phyloP scores from a whole-genome alignment of 2,888 invertebrate genomes.

The Dioctria linearis region DNA sequence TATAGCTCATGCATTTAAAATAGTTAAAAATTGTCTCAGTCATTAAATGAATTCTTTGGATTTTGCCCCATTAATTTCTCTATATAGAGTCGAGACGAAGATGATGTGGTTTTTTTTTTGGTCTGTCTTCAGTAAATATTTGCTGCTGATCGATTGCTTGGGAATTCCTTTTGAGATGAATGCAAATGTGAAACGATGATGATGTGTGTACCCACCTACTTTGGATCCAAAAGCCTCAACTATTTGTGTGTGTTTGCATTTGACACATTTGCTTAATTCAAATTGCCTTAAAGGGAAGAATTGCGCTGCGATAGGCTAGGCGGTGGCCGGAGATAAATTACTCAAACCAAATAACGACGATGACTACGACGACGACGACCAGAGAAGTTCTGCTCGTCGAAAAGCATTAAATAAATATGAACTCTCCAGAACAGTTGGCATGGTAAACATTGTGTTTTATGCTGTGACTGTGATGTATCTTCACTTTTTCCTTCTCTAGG shows the following conservation, averaged over 20 bases:
- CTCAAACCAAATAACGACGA: not conserved
- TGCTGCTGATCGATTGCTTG: conserved; percentile 20
- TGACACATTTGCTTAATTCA: conserved; percentile 33
- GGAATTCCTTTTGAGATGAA: not conserved
- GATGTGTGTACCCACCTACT: conserved; percentile 5
- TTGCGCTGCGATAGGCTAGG: not conserved
- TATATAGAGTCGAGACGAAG: too few relatives aligned
- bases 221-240: too few relatives aligned
- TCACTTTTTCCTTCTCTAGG: not conserved
- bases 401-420: not conserved
- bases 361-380: not conserved
- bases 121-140: conserved; percentile 6
- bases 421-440: not conserved
- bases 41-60: too few relatives aligned
- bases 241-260: not conserved
- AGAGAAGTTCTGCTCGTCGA: not conserved
- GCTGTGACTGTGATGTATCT: not conserved
- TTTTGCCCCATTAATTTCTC: too few relatives aligned
- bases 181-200: not conserved
- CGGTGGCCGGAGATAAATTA: not conserved
- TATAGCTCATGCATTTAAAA: too few relatives aligned
- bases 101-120: not conserved
- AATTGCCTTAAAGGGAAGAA: not conserved
- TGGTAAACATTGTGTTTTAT: conserved; percentile 2
- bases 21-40: too few relatives aligned